These are phyloP conservation scores for Eucera pruinosa DNA, from an alignment of 2,888 invertebrate species.

Conservation along the genomic window DNA sequence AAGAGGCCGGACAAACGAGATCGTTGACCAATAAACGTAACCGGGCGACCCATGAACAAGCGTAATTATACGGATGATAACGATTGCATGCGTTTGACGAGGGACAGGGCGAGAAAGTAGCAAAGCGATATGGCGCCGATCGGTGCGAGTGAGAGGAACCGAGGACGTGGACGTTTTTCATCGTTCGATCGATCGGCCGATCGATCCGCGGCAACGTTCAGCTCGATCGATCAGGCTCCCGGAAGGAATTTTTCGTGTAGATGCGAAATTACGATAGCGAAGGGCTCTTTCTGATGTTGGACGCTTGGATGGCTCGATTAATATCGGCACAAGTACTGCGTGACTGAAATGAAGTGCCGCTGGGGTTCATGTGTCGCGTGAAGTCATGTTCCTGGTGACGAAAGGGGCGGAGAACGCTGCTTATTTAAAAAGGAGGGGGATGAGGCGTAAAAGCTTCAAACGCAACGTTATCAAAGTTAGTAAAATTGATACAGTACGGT, in stretches of 20 bases:
- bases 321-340: conserved; percentile 34
- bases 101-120: not conserved
- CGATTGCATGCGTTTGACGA: conserved; percentile 23
- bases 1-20: conserved; percentile 7
- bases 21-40: conserved; percentile 9
- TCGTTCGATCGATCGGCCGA: conserved; percentile 21
- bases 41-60: not conserved
- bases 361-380: not conserved
- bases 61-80: conserved; percentile 37
- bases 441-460: too few species aligned
- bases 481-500: too few species aligned
- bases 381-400: conserved; percentile 8
- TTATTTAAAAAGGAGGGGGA: too few species aligned
- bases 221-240: too few species aligned
- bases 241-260: conserved; percentile 42
- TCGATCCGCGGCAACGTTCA: conserved; percentile 16
- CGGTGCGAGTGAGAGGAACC: not conserved
- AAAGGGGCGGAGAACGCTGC: not conserved
- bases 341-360: conserved; percentile 23
- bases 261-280: conserved; percentile 45
- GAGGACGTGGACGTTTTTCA: conserved; percentile 10
- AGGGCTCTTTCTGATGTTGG: not conserved
- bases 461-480: too few species aligned
- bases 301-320: conserved; percentile 42
- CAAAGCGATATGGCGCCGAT: not conserved